Evolutionary conservation across 2,888 invertebrate genomes (phyloP).

Genomic region (Chymomyza fuscimana): DNA sequence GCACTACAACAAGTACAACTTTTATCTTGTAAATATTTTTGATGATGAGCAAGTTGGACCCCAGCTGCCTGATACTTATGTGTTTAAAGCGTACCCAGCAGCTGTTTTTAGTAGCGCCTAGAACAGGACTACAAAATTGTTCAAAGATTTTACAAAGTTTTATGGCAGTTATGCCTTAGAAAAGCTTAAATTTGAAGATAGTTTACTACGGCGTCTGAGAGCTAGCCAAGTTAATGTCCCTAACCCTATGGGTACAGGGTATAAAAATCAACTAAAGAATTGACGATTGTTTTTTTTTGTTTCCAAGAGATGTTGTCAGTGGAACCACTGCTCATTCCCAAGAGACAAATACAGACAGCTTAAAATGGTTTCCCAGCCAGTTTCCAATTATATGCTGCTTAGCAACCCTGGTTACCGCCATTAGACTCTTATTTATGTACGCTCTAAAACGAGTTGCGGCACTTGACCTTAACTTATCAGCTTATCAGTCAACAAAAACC

Average conservation of each 20-base stretch:
- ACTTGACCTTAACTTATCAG: slow-evolving; percentile 2
- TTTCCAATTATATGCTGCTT: slow-evolving; percentile 30
- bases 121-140: background rate
- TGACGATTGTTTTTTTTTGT: no score
- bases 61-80: background rate
- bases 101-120: background rate
- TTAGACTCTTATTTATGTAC: slow-evolving; percentile 64
- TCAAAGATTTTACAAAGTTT: background rate
- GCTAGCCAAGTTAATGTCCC: no score
- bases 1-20: slow-evolving; percentile 1
- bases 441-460: slow-evolving; percentile 7
- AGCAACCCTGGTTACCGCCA: slow-evolving; percentile 31
- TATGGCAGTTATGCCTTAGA: background rate
- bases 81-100: background rate
- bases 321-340: no score
- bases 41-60: background rate
- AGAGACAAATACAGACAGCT: background rate
- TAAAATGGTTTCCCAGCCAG: background rate
- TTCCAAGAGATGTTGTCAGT: no score
- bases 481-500: slow-evolving; percentile 2
- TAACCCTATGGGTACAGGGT: no score
- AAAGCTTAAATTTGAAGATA: no score
- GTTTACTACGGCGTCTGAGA: no score
- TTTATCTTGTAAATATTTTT: background rate
- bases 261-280: no score